Conservation (phyloP, 2,888 invertebrate species). For the Synergus umbraculus region DNA sequence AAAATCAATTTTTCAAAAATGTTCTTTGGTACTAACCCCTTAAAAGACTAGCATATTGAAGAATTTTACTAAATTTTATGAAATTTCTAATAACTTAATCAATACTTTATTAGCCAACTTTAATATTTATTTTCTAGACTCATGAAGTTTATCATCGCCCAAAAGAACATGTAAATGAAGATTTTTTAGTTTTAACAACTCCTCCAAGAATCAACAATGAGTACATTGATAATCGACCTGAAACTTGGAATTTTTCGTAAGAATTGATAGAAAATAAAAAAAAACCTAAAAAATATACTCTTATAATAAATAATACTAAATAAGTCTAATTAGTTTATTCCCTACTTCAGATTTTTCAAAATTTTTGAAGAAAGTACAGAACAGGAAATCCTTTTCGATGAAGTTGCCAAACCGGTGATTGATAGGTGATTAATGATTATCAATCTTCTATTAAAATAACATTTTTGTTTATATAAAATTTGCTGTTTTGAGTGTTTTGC, state of each 20-base stretch:
- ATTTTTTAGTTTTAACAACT: slow-evolving; percentile 60
- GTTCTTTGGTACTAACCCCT: too few species aligned
- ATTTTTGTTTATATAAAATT: slow-evolving; percentile 21
- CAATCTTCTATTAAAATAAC: neutral
- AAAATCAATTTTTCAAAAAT: too few species aligned
- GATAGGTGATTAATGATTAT: slow-evolving; percentile 73
- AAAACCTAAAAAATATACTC: neutral
- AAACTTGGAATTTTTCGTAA: slow-evolving; percentile 69
- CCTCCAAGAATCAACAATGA: slow-evolving; percentile 55
- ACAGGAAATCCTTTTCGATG: slow-evolving; percentile 77
- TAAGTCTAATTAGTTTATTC: slow-evolving; percentile 13
- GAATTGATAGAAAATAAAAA: slow-evolving; percentile 36
- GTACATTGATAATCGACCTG: slow-evolving; percentile 67
- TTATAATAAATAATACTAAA: neutral
- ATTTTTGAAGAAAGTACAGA: slow-evolving; percentile 75
- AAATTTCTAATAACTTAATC: too few species aligned
- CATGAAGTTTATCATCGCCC: slow-evolving; percentile 64
- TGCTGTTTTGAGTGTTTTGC: slow-evolving; percentile 15
- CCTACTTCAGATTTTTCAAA: slow-evolving; percentile 75
- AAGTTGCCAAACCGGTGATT: slow-evolving; percentile 78
- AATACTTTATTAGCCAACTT: neutral
- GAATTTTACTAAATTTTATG: too few species aligned
- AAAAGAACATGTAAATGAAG: slow-evolving; percentile 60
- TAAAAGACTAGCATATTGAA: too few species aligned
- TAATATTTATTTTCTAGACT: slow-evolving; percentile 52